Base-by-base conservation (phyloP, 2,888 invertebrate species). In the Periphyllus acericola region DNA sequence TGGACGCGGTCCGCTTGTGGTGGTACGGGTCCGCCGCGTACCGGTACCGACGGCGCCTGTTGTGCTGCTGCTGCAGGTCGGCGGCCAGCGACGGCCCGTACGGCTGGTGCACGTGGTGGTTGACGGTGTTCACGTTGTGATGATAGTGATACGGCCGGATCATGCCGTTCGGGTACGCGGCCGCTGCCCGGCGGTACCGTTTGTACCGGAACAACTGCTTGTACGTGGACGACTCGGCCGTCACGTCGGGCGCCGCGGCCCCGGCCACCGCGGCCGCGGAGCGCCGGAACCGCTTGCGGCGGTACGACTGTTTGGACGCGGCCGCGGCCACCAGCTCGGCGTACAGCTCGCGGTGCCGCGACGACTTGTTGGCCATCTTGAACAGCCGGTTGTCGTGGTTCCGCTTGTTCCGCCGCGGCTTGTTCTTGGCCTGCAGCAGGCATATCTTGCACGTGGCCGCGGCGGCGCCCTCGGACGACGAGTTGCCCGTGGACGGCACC, bases 1-100 rank as follows among this genome's bases (percentile, higher is more conserved):
- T 85, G 66, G 32, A 52, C 68, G 72, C 81, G 36, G 34, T 17
- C 3, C 82, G 88, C 36, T 34, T 75, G 76, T 89, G 68, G 75
- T 78, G 76, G 86, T 89, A 89, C 89, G 88, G 78, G 46, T 78
- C 52, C 4, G 66, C 32, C 46, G 81, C 83, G 88, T 83, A 78
- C 75, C 89, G 82, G 81, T 89, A 78, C 46, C 83, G 83, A 3
- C 83, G 79, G 11, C 87, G 81, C 9, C 81, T 81, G 74, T 87
- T 84, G 8, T 68, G 76, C 19, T 76, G 68, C 19, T 21, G 78
- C n/a, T 78, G 76, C 46, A 52, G 76, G 78, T 85, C 84, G 25
- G 76, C 84, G 76, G 68, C 68, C 66, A 68, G 19, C 29, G 74
- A 36, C 5, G 40, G 36, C n/a, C 46, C 3, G 36, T 66, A 40